A percentile compares a stretch with the other conserved stretches of the same genome.
Evolutionary conservation across 1,140 invertebrate species (phyloP).

Genomic region (Bombus ignitus): DNA sequence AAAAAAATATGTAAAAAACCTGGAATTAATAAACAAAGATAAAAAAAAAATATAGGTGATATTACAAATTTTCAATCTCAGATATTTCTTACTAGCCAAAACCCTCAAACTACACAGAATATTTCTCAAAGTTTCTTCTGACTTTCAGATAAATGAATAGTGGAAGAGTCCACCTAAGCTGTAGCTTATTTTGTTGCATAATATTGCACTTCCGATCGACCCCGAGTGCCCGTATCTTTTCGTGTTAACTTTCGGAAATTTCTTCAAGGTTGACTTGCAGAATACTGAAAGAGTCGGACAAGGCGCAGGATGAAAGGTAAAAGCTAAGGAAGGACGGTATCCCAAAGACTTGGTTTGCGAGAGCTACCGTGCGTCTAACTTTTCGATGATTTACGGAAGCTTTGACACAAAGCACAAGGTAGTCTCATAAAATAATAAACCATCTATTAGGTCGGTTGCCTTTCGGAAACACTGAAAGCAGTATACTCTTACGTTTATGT

Average conservation of each 20-base stretch:
- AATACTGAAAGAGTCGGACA: not conserved
- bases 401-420: constrained; percentile 69
- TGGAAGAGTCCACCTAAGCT: not conserved
- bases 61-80: no score
- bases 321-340: not conserved
- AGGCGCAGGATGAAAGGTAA: not conserved
- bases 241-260: not conserved
- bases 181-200: not conserved
- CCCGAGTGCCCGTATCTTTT: not conserved
- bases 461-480: no score
- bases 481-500: constrained; percentile 23
- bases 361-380: constrained; percentile 53
- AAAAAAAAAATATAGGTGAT: no score
- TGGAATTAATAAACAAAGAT: no score
- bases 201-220: not conserved
- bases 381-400: constrained; percentile 60
- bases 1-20: no score
- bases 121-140: no score
- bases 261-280: constrained; percentile 19
- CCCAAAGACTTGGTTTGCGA: constrained; percentile 43
- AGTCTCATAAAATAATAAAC: constrained; percentile 79
- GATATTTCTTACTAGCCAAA: fast-evolving
- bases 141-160: not conserved
- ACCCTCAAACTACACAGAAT: fast-evolving
- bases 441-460: constrained; percentile 68